These are phyloP conservation scores for Myotis daubentonii DNA, from an alignment of 2,797 vertebrate species.

Conservation along the genomic window DNA sequence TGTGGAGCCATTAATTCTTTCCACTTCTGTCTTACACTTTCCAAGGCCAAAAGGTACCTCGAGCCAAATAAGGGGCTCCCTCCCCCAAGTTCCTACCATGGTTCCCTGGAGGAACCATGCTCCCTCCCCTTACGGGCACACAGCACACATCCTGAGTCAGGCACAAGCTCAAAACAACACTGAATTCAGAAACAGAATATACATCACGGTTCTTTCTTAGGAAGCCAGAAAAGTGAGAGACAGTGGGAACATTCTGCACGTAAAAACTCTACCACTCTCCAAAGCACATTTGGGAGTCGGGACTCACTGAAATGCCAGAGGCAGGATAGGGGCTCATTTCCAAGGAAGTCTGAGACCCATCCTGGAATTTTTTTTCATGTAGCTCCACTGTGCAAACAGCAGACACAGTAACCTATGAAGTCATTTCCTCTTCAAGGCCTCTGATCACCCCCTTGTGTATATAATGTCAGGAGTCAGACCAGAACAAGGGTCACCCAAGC, in stretches of 20 bases:
- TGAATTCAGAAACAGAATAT: not conserved
- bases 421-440: not conserved
- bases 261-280: not conserved
- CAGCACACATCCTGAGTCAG: not conserved
- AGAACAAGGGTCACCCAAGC: not conserved
- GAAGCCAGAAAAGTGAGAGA: constrained; percentile 11
- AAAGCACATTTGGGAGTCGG: not conserved
- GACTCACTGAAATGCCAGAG: not conserved
- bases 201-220: not conserved
- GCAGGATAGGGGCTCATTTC: not conserved
- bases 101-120: not conserved
- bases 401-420: not conserved
- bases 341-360: not conserved
- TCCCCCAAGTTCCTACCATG: not conserved
- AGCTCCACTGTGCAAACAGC: not conserved
- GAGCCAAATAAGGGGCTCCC: not conserved
- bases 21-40: not conserved
- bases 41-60: not conserved
- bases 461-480: not conserved
- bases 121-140: not conserved
- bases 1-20: constrained; percentile 20
- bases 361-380: not conserved
- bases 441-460: not conserved
- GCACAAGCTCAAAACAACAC: not conserved
- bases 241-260: not conserved